Evolutionary conservation across 2,113 vertebrate genomes (phyloP), one percentile per base, ranked within the genome.

Genomic region (Sisor rabdophorus): DNA sequence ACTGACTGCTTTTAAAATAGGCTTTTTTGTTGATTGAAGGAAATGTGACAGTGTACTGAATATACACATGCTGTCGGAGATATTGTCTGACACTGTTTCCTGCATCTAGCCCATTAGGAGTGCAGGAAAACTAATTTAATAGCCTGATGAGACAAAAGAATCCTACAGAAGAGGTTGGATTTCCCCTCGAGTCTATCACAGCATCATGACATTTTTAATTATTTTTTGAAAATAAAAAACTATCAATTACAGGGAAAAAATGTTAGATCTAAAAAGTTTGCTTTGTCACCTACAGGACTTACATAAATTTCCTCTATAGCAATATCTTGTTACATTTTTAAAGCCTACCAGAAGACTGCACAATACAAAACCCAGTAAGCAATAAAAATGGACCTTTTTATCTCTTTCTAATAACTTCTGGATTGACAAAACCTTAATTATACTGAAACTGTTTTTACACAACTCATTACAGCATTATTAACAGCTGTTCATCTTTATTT

Each of bases 1-100:
- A 81, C 24, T 5, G 71, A 71, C 36, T 71, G 59, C 67, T 73
- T 82, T 79, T 79, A 76, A 82, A 79, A 79, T 73, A 79, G 73
- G 73, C 60, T 47, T 65, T 52, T 44, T 71, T 64, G 79, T 76
- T 76, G 60, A 73, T 44, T 61, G 73, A 79, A 79, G 81, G 81
- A 79, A 82, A 67, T 26, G 59, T 59, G 73, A 28, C 24, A 19
- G 69, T 44, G 24, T 2, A 17, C 50, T 68, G 56, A 80, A 69
- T 65, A 60, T 70, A 68, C 52, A 55, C 65, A 68, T 13, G 58
- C 71, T 22, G 30, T 61, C 58, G 24, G 59, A 65, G 54, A 65
- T 80, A 64, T 72, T 71, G 75, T 80, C 64, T 75, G 28, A 28
- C 17, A 16, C 65, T 26, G 9, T 73, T 80, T 68, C 81, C 75